A percentile compares a stretch with the other conserved stretches of the same genome.
Conservation (phyloP, 2,888 invertebrate genomes). For the Alcis repandata region DNA sequence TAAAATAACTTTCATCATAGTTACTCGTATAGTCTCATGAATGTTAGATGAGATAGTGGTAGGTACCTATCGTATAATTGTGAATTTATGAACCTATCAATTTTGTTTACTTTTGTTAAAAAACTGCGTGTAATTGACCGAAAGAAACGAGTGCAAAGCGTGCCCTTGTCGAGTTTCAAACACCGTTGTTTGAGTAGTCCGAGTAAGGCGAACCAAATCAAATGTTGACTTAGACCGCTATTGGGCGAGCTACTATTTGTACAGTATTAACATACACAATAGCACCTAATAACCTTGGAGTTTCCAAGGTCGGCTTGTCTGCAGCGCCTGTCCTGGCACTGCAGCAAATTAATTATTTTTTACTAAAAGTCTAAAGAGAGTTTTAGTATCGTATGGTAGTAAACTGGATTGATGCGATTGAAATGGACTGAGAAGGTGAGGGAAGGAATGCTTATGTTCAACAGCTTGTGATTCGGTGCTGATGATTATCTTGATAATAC, state of each 20-base stretch:
- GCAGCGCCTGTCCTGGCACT: conserved; percentile 19
- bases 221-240: conserved; percentile 42
- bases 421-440: neutral
- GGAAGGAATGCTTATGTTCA: neutral
- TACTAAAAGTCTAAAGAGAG: neutral
- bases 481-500: no score
- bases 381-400: neutral
- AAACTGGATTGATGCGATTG: neutral
- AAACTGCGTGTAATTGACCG: conserved; percentile 32
- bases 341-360: neutral
- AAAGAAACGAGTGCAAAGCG: conserved; percentile 21
- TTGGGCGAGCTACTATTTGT: conserved; percentile 33
- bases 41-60: neutral
- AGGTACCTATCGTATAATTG: neutral
- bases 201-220: conserved; percentile 36
- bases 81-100: conserved; percentile 22
- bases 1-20: neutral
- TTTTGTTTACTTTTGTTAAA: conserved; percentile 12
- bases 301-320: conserved; percentile 32
- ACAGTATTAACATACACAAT: conserved; percentile 30
- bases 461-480: no score
- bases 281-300: conserved; percentile 25
- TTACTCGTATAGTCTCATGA: neutral
- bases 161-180: conserved; percentile 26
- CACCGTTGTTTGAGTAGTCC: conserved; percentile 42